Conservation (phyloP, 2,113 vertebrate genomes). For the Microtus richardsoni region DNA sequence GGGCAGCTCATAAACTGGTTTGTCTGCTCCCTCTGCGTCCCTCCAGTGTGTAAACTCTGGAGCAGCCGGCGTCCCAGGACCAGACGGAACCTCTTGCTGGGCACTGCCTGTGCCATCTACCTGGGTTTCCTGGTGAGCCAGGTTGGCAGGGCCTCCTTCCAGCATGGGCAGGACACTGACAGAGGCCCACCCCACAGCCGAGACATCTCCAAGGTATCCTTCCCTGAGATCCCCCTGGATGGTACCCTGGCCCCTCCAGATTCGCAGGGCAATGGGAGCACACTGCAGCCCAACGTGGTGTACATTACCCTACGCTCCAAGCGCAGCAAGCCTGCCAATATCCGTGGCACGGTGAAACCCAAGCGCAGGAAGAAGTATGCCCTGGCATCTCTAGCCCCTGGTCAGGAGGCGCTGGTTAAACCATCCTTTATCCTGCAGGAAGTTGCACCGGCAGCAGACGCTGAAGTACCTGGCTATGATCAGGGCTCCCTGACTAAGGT, state of each 20-base stretch:
- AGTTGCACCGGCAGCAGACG: neutral
- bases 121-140: slow-evolving; percentile 92
- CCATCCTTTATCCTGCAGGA: neutral
- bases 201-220: slow-evolving; percentile 80
- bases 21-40: slow-evolving; percentile 83
- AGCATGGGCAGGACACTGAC: slow-evolving; percentile 76
- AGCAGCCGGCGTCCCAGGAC: slow-evolving; percentile 88
- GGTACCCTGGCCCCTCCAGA: slow-evolving; percentile 81
- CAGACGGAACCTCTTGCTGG: slow-evolving; percentile 88
- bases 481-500: slow-evolving; percentile 34
- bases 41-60: slow-evolving; percentile 84
- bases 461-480: neutral
- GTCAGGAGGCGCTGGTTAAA: neutral
- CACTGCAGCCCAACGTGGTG: slow-evolving; percentile 92
- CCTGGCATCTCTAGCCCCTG: slow-evolving; percentile 23
- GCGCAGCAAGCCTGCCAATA: slow-evolving; percentile 92
- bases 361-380: slow-evolving; percentile 90
- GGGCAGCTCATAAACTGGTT: slow-evolving; percentile 86
- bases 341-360: slow-evolving; percentile 93
- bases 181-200: slow-evolving; percentile 47
- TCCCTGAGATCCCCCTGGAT: slow-evolving; percentile 82
- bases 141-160: slow-evolving; percentile 86
- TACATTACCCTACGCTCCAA: slow-evolving; percentile 95
- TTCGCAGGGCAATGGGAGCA: slow-evolving; percentile 79
- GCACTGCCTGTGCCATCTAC: slow-evolving; percentile 89